Percentiles rank a stretch among this genome's conserved stretches.
phyloP scores from a whole-genome alignment of 2,888 invertebrate genomes.

The Sipunculus nudus region DNA sequence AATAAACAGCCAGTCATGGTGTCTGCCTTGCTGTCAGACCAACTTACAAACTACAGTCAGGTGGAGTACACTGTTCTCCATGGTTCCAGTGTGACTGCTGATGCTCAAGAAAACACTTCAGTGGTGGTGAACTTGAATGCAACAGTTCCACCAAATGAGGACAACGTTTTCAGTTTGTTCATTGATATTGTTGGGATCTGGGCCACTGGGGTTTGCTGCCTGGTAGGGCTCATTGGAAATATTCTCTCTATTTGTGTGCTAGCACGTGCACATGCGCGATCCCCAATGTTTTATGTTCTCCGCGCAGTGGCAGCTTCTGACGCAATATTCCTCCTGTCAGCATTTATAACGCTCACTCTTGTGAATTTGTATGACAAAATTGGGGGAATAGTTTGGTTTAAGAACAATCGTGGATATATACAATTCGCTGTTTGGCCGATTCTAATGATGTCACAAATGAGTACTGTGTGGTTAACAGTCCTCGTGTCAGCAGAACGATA shows the following conservation, averaged over 20 bases:
- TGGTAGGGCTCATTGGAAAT: constrained; percentile 39
- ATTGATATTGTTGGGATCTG: constrained; percentile 34
- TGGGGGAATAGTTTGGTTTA: constrained; percentile 12
- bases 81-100: too few species aligned
- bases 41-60: too few species aligned
- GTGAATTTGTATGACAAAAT: constrained; percentile 31
- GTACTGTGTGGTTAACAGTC: constrained; percentile 46
- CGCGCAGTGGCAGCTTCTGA: constrained; percentile 41
- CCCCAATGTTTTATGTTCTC: constrained; percentile 42
- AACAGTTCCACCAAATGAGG: too few species aligned
- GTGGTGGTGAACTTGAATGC: too few species aligned
- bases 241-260: constrained; percentile 36
- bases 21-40: too few species aligned
- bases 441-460: constrained; percentile 44
- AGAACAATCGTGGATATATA: constrained; percentile 37
- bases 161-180: constrained; percentile 9
- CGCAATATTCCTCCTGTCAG: constrained; percentile 37
- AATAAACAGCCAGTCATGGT: too few species aligned
- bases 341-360: constrained; percentile 36
- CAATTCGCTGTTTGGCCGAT: constrained; percentile 44
- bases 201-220: constrained; percentile 35
- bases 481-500: constrained; percentile 46
- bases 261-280: constrained; percentile 30
- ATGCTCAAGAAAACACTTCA: too few species aligned
- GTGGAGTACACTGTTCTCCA: too few species aligned